Evolutionary conservation across 2,888 invertebrate genomes (phyloP), one percentile per base, ranked within the genome.

Genomic region (Eutolmus rufibarbis): DNA sequence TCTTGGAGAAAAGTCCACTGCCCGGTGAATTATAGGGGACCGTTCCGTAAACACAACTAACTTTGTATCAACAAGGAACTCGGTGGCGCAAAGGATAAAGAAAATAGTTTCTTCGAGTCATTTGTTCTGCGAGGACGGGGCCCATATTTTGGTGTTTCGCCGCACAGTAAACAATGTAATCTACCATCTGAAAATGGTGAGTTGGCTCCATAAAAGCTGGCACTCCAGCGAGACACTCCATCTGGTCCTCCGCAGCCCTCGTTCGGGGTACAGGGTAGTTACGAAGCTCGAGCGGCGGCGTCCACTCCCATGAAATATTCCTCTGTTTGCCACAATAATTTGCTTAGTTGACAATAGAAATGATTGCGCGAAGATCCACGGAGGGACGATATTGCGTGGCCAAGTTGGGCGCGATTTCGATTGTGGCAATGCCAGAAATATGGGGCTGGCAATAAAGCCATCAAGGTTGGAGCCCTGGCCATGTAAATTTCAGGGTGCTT

Each of bases 101-200:
- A 81, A 81, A 78, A 81, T 74, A 81, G 79, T 74, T 74, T 82
- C 84, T 76, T 76, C 14, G 40, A 74, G 43, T 84, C 84, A 84
- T 19, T 84, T 34, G 84, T 84, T 37, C 74, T 19, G 51, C 74
- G 37, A 66, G 57, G 66, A 66, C 78, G 85, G 76, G 77, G 76
- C 66, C 88, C 86, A 79, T 82, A 86, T 81, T 86, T 86, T 40
- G 86, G 74, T 88, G 86, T 86, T 86, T 74, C 23, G 86, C 40
- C 78, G 81, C 86, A 86, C 86, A 86, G 86, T 88, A 88, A 88
- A 88, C 88, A 87, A 87, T 79, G 86, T 87, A 87, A 87, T 88
- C 88, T 86, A 81, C 57, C 79, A 88, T 88, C 86, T 88, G 40
- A 57, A 56, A 81, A 40, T 66, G 82, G 86, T 77, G 79, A 79